These are phyloP conservation scores for Cryptomyrus ogoouensis DNA, from an alignment of 2,113 vertebrate species.

Conservation along the genomic window DNA sequence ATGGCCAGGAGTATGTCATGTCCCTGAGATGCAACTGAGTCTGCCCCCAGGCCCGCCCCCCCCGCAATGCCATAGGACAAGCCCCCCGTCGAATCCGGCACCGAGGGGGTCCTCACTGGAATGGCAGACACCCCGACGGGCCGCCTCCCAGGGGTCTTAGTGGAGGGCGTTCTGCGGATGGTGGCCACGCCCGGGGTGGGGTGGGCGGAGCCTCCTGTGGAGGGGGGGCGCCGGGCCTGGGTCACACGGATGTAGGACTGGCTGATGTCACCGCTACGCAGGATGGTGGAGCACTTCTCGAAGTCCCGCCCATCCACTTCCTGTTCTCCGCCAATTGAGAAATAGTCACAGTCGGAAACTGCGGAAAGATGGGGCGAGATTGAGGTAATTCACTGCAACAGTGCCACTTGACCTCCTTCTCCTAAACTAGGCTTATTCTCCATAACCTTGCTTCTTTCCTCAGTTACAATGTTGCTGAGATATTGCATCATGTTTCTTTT, in stretches of 20 bases:
- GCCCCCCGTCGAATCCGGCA: constrained; percentile 69
- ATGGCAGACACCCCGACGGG: constrained; percentile 88
- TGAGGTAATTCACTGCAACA: background rate
- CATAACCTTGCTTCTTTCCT: background rate
- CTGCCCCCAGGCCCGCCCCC: constrained; percentile 52
- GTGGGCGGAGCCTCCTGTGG: constrained; percentile 67
- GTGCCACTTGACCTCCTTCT: background rate
- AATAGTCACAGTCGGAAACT: constrained; percentile 91
- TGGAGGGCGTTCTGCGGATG: constrained; percentile 87
- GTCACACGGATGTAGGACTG: constrained; percentile 85
- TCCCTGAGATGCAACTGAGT: constrained; percentile 47
- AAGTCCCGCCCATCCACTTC: constrained; percentile 77
- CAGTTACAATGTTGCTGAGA: background rate
- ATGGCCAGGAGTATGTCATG: constrained; percentile 83
- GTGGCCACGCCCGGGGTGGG: constrained; percentile 84
- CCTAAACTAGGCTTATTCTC: background rate
- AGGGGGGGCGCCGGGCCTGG: constrained; percentile 78
- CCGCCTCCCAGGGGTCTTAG: constrained; percentile 80
- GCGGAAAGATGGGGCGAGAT: background rate
- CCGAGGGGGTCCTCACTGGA: constrained; percentile 86
- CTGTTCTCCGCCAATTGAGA: constrained; percentile 75
- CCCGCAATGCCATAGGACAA: constrained; percentile 42
- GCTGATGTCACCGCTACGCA: constrained; percentile 76
- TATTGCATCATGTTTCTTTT: background rate
- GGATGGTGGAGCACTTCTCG: constrained; percentile 78